phyloP scores from a whole-genome alignment of 2,888 invertebrate genomes.

The Microctonus aethiopoides region DNA sequence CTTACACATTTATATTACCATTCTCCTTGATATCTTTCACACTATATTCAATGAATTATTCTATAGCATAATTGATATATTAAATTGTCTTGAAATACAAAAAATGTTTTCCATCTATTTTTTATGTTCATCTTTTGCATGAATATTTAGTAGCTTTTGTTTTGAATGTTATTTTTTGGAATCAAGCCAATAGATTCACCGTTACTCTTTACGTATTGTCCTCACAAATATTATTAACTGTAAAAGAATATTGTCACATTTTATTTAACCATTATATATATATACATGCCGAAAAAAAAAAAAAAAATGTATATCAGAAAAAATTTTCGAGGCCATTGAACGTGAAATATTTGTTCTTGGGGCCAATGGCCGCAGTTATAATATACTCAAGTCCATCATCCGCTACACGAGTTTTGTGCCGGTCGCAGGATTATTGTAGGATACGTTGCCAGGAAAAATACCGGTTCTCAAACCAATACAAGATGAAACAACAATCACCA shows the following conservation, averaged over 20 bases:
- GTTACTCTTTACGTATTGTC: background rate
- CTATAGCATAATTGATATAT: too few species aligned
- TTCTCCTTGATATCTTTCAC: too few species aligned
- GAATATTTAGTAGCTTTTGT: too few species aligned
- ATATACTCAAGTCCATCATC: too few species aligned
- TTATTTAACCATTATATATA: background rate
- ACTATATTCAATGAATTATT: too few species aligned
- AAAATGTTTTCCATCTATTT: too few species aligned
- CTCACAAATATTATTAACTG: too few species aligned
- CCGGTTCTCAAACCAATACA: constrained; percentile 9
- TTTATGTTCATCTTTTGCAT: too few species aligned
- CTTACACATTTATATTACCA: too few species aligned
- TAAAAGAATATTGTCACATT: background rate
- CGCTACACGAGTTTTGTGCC: background rate
- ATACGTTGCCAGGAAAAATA: constrained; percentile 11
- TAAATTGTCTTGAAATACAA: too few species aligned
- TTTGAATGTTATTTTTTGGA: too few species aligned
- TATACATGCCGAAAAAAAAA: background rate
- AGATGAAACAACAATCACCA: constrained; percentile 10
- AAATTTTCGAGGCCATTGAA: background rate
- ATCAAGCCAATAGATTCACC: background rate
- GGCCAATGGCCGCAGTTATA: background rate
- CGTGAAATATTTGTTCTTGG: background rate
- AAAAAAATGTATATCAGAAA: background rate
- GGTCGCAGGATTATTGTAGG: background rate